A percentile compares a stretch with the other conserved stretches of the same genome.
Conservation (phyloP, 64 coral and sea anemone genomes). For the Stylophora pistillata region DNA sequence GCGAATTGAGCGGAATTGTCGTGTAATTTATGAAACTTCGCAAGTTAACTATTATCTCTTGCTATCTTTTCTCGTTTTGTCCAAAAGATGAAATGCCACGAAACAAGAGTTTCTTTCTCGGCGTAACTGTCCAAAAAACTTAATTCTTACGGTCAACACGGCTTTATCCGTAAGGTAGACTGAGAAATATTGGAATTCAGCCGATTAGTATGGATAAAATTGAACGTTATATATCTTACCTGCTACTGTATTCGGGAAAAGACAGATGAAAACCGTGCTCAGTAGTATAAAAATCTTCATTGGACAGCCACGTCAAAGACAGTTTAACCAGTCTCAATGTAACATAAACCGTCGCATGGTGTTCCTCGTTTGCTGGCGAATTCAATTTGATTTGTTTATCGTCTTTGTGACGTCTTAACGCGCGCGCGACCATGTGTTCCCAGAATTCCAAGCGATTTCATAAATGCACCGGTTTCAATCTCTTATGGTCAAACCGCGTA, state of each 20-base stretch:
- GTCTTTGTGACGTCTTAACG: constrained; percentile 4
- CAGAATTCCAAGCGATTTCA: neutral
- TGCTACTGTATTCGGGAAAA: neutral
- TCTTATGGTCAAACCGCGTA: neutral
- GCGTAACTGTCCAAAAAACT: no score
- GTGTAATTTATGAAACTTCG: no score
- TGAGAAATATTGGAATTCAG: no score
- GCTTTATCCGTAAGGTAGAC: neutral
- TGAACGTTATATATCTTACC: neutral
- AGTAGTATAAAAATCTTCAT: constrained; percentile 9
- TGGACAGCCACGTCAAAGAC: neutral
- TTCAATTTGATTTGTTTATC: constrained; percentile 7
- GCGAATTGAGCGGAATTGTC: no score
- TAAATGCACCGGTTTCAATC: neutral
- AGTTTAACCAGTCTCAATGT: neutral
- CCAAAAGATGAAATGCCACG: no score
- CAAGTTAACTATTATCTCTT: no score
- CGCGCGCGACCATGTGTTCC: neutral
- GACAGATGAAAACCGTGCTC: neutral
- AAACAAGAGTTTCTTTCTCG: no score
- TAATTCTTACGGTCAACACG: no score
- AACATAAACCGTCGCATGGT: neutral
- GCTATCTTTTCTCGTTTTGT: no score
- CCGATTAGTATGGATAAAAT: no score
- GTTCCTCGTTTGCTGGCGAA: constrained; percentile 17